Conservation (phyloP, 1,140 invertebrate species). For the Neodiprion virginianus region DNA sequence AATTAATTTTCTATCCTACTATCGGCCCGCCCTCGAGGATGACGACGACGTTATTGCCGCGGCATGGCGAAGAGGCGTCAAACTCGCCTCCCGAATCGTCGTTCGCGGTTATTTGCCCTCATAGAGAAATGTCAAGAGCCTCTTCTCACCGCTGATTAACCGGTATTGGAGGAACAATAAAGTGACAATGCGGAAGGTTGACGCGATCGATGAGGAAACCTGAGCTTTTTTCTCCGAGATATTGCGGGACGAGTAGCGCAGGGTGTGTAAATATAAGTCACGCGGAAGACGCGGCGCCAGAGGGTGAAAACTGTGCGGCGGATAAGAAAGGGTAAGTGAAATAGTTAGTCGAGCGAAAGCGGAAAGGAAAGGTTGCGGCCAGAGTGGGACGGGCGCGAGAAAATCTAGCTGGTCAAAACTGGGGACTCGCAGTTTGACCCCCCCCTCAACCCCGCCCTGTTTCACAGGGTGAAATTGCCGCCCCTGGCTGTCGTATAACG, state of each 20-base stretch:
- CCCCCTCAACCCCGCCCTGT: not conserved
- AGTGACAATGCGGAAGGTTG: conserved; percentile 2
- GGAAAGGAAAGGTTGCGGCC: not conserved
- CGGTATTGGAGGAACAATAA: conserved; percentile 17
- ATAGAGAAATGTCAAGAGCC: not conserved
- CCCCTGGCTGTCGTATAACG: too few species aligned
- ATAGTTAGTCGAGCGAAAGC: conserved; percentile 17
- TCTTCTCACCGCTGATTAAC: not conserved
- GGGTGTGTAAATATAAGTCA: not conserved
- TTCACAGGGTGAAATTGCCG: too few species aligned
- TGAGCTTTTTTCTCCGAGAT: too few species aligned
- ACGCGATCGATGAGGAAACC: too few species aligned
- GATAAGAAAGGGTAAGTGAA: conserved; percentile 18
- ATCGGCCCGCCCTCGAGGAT: too few species aligned
- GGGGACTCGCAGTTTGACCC: not conserved
- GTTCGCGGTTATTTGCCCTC: not conserved
- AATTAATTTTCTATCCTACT: too few species aligned
- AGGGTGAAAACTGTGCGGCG: not conserved
- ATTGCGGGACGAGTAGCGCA: too few species aligned
- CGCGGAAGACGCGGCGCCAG: not conserved
- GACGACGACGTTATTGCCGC: not conserved
- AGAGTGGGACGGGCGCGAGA: not conserved
- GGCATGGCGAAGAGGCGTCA: not conserved
- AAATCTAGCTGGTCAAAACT: not conserved
- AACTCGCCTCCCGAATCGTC: not conserved